phyloP scores from a whole-genome alignment of 2,888 invertebrate genomes.

The Trypoxylon attenuatum region DNA sequence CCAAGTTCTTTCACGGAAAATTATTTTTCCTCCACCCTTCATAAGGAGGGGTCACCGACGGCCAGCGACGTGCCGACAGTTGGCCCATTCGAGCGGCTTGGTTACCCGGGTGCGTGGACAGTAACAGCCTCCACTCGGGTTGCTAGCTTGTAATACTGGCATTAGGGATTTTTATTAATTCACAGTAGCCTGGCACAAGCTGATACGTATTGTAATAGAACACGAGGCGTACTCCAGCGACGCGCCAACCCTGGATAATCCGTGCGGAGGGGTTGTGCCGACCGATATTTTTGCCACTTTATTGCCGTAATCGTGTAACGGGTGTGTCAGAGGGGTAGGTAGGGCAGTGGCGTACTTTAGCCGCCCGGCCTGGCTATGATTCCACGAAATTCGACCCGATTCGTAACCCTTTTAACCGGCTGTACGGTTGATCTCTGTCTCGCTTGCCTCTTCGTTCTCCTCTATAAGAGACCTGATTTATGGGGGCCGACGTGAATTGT shows the following conservation, averaged over 20 bases:
- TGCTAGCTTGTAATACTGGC: background rate
- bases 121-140: background rate
- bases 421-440: constrained; percentile 3
- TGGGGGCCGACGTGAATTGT: constrained; percentile 36
- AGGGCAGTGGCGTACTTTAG: background rate
- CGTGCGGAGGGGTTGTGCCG: background rate
- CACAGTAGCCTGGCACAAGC: background rate
- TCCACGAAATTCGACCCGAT: constrained; percentile 47
- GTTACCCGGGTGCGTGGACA: too few relatives aligned
- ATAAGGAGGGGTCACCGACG: too few relatives aligned
- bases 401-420: constrained; percentile 40
- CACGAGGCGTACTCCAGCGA: background rate
- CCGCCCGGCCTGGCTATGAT: constrained; percentile 19
- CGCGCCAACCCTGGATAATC: background rate
- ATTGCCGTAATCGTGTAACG: constrained; percentile 46
- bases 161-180: background rate
- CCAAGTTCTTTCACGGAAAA: constrained; percentile 13
- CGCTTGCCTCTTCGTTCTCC: too few relatives aligned
- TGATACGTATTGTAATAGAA: background rate
- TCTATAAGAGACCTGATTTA: constrained; percentile 34
- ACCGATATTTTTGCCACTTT: constrained; percentile 45
- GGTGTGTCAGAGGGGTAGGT: constrained; percentile 3
- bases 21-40: constrained; percentile 19
- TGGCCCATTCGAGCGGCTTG: too few relatives aligned
- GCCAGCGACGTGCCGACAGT: background rate